Evolutionary conservation across 2,797 vertebrate species (phyloP).

Genomic region (Bufotes viridis): DNA sequence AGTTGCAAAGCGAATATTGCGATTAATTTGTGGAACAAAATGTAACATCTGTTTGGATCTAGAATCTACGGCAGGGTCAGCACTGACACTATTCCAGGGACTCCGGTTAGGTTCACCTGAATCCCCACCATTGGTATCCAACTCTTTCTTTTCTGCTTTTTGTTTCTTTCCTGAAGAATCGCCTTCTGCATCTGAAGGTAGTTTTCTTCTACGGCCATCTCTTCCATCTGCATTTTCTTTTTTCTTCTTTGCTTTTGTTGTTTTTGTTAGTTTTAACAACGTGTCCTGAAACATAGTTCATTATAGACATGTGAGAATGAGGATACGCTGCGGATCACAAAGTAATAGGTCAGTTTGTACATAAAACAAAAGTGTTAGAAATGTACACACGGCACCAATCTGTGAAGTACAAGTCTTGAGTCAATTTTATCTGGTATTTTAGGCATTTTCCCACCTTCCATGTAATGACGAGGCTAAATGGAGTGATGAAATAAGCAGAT

Average conservation of each 20-base stretch:
- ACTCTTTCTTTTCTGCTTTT: slow-evolving; percentile 85
- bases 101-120: slow-evolving; percentile 79
- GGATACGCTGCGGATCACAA: not conserved
- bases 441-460: no score
- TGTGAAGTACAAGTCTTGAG: no score
- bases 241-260: slow-evolving; percentile 82
- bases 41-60: slow-evolving; percentile 76
- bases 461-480: no score
- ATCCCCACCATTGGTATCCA: slow-evolving; percentile 81
- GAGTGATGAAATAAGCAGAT: no score
- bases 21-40: slow-evolving; percentile 85
- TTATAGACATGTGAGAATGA: not conserved
- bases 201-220: slow-evolving; percentile 90
- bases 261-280: slow-evolving; percentile 73
- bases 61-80: slow-evolving; percentile 74
- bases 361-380: no score
- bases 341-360: not conserved
- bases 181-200: slow-evolving; percentile 86
- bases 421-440: no score
- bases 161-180: slow-evolving; percentile 92
- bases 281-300: slow-evolving; percentile 70
- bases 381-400: not conserved
- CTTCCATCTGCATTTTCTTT: slow-evolving; percentile 80
- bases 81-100: slow-evolving; percentile 79
- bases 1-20: slow-evolving; percentile 82